A percentile compares a stretch with the other conserved stretches of the same genome.
Conservation (phyloP, 2,797 vertebrate genomes). For the Parambassis ranga region DNA sequence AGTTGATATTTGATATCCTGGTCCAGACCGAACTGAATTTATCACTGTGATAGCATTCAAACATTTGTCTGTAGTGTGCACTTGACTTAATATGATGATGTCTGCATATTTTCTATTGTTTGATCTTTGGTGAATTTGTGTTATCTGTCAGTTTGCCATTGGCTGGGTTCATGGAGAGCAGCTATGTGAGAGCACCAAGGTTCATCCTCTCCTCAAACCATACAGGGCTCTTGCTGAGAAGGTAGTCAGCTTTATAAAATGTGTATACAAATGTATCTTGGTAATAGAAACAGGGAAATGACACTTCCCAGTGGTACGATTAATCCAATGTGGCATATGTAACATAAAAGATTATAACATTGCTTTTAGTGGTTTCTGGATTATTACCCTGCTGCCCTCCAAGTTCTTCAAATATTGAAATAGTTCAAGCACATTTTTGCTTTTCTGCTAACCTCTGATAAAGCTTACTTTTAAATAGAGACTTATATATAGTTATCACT, state of each 20-base stretch:
- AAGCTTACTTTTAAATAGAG: background rate
- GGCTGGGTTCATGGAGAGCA: slow-evolving; percentile 96
- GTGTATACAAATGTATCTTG: background rate
- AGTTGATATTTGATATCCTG: background rate
- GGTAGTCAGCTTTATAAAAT: slow-evolving; percentile 71
- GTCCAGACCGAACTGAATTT: background rate
- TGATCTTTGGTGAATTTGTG: slow-evolving; percentile 14
- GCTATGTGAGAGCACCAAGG: slow-evolving; percentile 89
- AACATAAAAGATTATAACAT: slow-evolving; percentile 47
- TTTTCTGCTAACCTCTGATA: background rate
- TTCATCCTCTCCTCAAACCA: slow-evolving; percentile 94
- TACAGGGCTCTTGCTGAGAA: slow-evolving; percentile 94
- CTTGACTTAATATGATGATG: slow-evolving; percentile 3
- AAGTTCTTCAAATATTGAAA: slow-evolving; percentile 13
- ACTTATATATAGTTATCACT: background rate
- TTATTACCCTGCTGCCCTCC: background rate
- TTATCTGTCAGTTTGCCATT: slow-evolving; percentile 85
- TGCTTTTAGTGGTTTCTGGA: background rate
- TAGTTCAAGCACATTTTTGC: background rate
- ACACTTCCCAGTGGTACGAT: slow-evolving; percentile 16
- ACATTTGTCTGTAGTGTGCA: slow-evolving; percentile 1
- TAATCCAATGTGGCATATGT: slow-evolving; percentile 13
- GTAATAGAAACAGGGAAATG: slow-evolving; percentile 11
- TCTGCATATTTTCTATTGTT: background rate
- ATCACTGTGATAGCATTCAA: slow-evolving; percentile 3